These are phyloP conservation scores for Pseudochirops corinnae DNA, from an alignment of 2,797 vertebrate species.

Conservation along the genomic window DNA sequence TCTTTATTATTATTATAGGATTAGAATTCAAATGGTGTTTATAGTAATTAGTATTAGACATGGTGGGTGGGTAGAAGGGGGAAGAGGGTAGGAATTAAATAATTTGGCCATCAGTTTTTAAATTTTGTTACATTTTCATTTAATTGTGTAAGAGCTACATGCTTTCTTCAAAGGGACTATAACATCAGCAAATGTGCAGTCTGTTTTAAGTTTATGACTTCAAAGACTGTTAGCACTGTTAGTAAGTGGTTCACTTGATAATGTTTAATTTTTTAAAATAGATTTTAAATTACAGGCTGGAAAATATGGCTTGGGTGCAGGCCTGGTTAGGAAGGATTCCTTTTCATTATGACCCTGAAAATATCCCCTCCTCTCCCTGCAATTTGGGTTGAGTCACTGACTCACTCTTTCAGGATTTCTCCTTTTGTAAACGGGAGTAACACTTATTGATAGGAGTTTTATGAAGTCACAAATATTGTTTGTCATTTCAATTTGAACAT, in stretches of 20 bases:
- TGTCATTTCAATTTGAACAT: background rate
- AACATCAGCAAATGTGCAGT: background rate
- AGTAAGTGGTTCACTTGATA: background rate
- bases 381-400: background rate
- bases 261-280: conserved; percentile 1
- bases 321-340: background rate
- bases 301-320: background rate
- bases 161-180: background rate
- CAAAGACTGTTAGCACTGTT: background rate
- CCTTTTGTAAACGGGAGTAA: background rate
- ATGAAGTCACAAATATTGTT: background rate
- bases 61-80: background rate
- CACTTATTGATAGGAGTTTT: background rate
- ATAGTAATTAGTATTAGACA: background rate
- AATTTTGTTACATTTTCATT: background rate
- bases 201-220: background rate
- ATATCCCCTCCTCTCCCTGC: background rate
- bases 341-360: conserved; percentile 2
- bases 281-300: background rate
- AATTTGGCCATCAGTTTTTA: background rate
- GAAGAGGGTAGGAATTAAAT: background rate
- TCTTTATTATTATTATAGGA: background rate
- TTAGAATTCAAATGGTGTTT: background rate
- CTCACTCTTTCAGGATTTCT: background rate
- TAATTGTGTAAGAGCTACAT: background rate